Evolutionary conservation across 2,888 invertebrate genomes (phyloP), one percentile per base, ranked within the genome.

Genomic region (Pilophorus perplexus): DNA sequence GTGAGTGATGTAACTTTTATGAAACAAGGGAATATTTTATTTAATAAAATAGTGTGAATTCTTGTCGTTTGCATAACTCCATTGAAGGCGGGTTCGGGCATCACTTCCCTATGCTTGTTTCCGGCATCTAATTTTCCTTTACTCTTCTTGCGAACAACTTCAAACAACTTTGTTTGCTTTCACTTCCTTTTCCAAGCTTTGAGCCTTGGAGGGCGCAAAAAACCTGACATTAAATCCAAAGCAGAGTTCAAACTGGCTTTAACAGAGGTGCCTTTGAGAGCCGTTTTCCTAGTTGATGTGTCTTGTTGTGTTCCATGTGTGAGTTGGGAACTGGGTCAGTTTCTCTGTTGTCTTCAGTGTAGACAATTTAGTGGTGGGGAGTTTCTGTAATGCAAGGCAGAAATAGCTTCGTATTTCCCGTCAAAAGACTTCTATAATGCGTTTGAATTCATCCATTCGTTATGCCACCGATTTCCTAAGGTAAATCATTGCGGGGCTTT

Each of bases 141-240:
- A 18, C 44, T 18, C 44, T 10, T 46, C 25, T 22, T 3, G 2
- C 23, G 10, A 22, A 1, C 12, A 10, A n/a, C 46, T 14, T n/a
- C 3, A 14, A 20, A 6, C 20, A 44, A 44, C 44, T 20, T 10
- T 20, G 23, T 4, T 22, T 1, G 5, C 6, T 23, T 23, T 23
- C 23, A 23, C 46, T 46, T 25, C 23, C 12, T 3, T 46, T n/a
- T n/a, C n/a, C n/a, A n/a, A n/a, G n/a, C 46, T 25, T 46, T n/a
- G 1, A 23, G 46, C 12, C 3, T 23, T 14, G 23, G 25, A 22
- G 25, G 46, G 23, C 46, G 23, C 22, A 46, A 46, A 46, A 46
- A 46, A 46, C 25, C 46, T n/a, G n/a, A 25, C 14, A 23, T 46
- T 46, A 46, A 46, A 22, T 46, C 46, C 23, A 46, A 46, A 46